Conservation (phyloP, 2,888 invertebrate species). For the Erebia palarica region DNA sequence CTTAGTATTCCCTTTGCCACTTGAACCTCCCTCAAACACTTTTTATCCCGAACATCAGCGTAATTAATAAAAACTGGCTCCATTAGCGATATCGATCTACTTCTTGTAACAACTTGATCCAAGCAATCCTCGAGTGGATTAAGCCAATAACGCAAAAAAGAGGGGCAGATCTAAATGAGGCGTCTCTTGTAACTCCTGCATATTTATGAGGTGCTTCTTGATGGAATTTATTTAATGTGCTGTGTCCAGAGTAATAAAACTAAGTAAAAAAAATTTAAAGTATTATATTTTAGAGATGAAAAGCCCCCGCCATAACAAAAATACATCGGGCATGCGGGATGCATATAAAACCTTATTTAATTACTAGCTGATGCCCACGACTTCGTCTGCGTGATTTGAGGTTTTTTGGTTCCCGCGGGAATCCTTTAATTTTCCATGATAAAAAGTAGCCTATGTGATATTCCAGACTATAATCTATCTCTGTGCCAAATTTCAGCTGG, state of each 20-base stretch:
- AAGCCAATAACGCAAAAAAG: constrained; percentile 79
- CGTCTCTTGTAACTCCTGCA: constrained; percentile 76
- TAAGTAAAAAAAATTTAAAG: neutral
- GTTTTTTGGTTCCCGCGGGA: too few relatives aligned
- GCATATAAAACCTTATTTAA: too few relatives aligned
- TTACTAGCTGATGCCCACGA: too few relatives aligned
- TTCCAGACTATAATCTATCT: too few relatives aligned
- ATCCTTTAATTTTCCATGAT: too few relatives aligned
- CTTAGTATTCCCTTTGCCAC: neutral
- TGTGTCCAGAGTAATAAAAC: constrained; percentile 32
- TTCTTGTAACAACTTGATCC: constrained; percentile 70
- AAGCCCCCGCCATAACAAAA: too few relatives aligned
- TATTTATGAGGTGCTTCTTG: constrained; percentile 74
- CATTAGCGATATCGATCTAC: constrained; percentile 75
- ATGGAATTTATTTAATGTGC: constrained; percentile 61
- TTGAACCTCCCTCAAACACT: constrained; percentile 24
- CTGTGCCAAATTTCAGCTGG: too few relatives aligned
- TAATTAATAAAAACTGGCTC: constrained; percentile 75
- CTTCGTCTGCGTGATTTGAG: too few relatives aligned
- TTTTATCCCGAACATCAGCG: constrained; percentile 50
- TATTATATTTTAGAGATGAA: too few relatives aligned
- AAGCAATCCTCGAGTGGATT: constrained; percentile 74
- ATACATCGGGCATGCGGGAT: too few relatives aligned
- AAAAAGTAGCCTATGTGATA: too few relatives aligned
- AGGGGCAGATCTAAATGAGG: constrained; percentile 76